These are phyloP conservation scores for Zaprionus inermis DNA, from an alignment of 1,140 invertebrate genomes.

Conservation along the genomic window DNA sequence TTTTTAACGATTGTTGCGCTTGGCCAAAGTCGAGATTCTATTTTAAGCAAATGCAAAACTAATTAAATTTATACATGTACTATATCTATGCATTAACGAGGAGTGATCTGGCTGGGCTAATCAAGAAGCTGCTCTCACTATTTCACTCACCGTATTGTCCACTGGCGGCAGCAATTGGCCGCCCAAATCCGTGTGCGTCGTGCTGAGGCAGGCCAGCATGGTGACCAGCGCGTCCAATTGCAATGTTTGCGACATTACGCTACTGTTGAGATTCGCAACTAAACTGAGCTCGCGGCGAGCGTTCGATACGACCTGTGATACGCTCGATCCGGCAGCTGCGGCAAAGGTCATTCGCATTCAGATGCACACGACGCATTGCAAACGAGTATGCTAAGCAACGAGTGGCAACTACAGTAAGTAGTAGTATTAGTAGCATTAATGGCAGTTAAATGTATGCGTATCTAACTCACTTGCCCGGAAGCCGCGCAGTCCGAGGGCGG, in stretches of 20 bases:
- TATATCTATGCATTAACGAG: background rate
- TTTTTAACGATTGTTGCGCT: background rate
- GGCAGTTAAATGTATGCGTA: background rate
- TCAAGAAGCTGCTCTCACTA: too few species aligned
- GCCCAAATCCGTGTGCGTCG: slow-evolving; percentile 55
- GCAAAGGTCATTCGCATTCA: slow-evolving; percentile 32
- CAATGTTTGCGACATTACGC: slow-evolving; percentile 55
- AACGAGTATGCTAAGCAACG: slow-evolving; percentile 42
- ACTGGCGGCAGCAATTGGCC: slow-evolving; percentile 26
- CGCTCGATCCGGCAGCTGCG: background rate
- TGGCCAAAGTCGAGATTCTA: background rate
- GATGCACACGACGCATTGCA: slow-evolving; percentile 20
- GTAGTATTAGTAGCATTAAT: slow-evolving; percentile 21
- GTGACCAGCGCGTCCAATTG: slow-evolving; percentile 71
- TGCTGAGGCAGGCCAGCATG: slow-evolving; percentile 69
- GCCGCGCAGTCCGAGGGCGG: slow-evolving; percentile 21
- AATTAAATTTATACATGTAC: background rate
- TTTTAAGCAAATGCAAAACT: background rate
- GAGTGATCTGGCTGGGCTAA: background rate
- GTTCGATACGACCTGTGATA: background rate
- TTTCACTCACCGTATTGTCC: slow-evolving; percentile 48
- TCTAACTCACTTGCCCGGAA: background rate
- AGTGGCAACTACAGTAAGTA: slow-evolving; percentile 18
- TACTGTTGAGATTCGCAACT: slow-evolving; percentile 14
- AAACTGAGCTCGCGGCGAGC: slow-evolving; percentile 20